Evolutionary conservation across 1,140 invertebrate genomes (phyloP), one percentile per base, ranked within the genome.

Genomic region (Cataglyphis hispanica): DNA sequence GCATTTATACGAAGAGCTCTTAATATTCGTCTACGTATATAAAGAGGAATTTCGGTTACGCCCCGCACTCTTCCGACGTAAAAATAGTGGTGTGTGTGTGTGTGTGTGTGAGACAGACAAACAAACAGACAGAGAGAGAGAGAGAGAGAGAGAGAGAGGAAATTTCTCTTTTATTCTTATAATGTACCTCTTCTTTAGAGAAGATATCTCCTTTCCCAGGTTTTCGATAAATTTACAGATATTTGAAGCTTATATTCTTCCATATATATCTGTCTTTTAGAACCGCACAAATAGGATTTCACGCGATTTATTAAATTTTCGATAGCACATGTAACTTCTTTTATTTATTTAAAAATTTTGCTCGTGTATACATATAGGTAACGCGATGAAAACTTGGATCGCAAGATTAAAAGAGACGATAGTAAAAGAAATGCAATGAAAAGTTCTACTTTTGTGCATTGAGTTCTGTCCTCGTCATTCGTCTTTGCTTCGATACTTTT

Each of bases 401-500:
- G 37, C 27, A 19, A 25, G 67, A 74, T 74, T 46, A 40, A 60
- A 27, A 22, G 25, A 43, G 34, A 43, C 31, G 50, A 70, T 70
- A 43, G 64, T 34, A 13, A 16, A 4, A 34, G 67, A 74, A 60
- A 83, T 72, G 56, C 31, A 60, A 83, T 46, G 67, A 60, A 60
- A 74, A 83, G 67, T 83, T 83, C 19, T 8, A 46, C 53, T 81
- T 37, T 40, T 83, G 40, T 63, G 34, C 46, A 74, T 83, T 46
- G 67, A 74, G n/a, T 83, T 83, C 19, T 53, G 22, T 46, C 53
- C 19, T 53, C 67, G 70, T 72, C 61, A 74, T 83, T 74, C 78
- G 78, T 78, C 74, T 84, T 66, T 80, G 83, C 22, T 77, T 53
- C 74, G 72, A 64, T 84, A 84, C 46, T 84, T 84, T 64, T 16